A percentile compares a stretch with the other conserved stretches of the same genome.
Conservation (phyloP, 2,113 vertebrate genomes). For the Campylomormyrus tamandua region DNA sequence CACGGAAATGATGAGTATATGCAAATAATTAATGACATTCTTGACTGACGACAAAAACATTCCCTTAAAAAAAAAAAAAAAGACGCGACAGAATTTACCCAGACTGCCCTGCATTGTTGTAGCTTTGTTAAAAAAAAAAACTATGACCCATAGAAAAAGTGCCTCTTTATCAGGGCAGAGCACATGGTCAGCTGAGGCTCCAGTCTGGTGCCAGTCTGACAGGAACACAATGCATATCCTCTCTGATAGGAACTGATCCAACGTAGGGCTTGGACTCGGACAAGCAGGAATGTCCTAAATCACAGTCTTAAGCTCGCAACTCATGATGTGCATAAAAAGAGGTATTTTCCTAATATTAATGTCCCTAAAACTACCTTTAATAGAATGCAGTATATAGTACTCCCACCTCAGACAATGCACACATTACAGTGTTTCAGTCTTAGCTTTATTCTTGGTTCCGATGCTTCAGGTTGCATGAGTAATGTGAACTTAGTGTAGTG, state of each 20-base stretch:
- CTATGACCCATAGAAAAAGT: not conserved
- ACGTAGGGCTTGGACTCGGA: not conserved
- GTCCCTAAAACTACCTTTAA: not conserved
- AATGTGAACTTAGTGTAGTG: not conserved
- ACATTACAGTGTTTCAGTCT: not conserved
- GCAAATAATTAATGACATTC: not conserved
- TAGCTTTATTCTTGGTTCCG: not conserved
- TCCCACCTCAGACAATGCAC: no score
- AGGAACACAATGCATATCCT: conserved; percentile 19
- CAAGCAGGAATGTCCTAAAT: not conserved
- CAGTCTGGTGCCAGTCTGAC: conserved; percentile 19
- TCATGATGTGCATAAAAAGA: not conserved
- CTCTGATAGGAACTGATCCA: not conserved
- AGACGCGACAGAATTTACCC: not conserved
- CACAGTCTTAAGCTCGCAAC: not conserved
- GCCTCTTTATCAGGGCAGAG: conserved; percentile 9
- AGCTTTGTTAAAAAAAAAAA: not conserved
- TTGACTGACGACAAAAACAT: not conserved
- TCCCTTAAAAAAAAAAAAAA: conserved; percentile 26
- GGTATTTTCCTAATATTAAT: not conserved
- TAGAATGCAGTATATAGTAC: not conserved
- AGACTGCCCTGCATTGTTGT: not conserved
- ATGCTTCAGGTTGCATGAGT: not conserved
- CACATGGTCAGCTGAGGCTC: not conserved
- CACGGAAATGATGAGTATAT: not conserved